A percentile compares a stretch with the other conserved stretches of the same genome.
phyloP scores from a whole-genome alignment of 2,888 invertebrate species.

The Microchrysa polita region DNA sequence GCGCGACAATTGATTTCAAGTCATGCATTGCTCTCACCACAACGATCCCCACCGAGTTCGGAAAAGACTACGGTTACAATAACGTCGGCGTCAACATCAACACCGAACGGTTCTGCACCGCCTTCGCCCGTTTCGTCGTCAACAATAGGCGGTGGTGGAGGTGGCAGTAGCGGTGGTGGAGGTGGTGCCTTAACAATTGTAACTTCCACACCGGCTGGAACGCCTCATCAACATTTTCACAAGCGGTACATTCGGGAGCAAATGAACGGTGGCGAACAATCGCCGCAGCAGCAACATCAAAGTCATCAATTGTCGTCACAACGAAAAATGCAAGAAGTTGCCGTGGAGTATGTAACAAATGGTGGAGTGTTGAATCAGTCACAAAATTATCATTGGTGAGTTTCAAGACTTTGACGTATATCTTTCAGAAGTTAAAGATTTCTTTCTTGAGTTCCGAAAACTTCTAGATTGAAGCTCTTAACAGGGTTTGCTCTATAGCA shows the following conservation, averaged over 20 bases:
- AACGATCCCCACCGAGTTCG: slow-evolving; percentile 28
- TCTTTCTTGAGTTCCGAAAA: too few species aligned
- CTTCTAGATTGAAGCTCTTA: too few species aligned
- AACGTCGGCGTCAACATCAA: slow-evolving; percentile 46
- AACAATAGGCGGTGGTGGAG: slow-evolving; percentile 47
- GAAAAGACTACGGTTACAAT: slow-evolving; percentile 52
- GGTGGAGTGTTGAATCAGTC: too few species aligned
- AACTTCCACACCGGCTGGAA: slow-evolving; percentile 46
- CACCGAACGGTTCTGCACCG: slow-evolving; percentile 53
- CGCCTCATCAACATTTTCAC: slow-evolving; percentile 59
- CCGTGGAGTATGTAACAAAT: neutral
- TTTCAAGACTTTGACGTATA: too few species aligned
- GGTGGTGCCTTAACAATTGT: neutral
- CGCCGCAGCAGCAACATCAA: slow-evolving; percentile 48
- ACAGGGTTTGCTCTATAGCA: too few species aligned
- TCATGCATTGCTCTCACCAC: slow-evolving; percentile 16
- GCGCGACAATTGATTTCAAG: slow-evolving; percentile 20
- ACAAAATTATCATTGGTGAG: too few species aligned
- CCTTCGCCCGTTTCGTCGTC: slow-evolving; percentile 53
- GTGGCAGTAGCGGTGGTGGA: too few species aligned
- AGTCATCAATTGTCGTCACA: slow-evolving; percentile 27
- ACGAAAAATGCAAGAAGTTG: neutral
- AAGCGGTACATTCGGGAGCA: slow-evolving; percentile 64
- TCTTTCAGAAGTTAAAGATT: too few species aligned
- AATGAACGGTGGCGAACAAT: slow-evolving; percentile 57